Conservation (phyloP, 2,113 vertebrate species). For the Nycticebus coucang region DNA sequence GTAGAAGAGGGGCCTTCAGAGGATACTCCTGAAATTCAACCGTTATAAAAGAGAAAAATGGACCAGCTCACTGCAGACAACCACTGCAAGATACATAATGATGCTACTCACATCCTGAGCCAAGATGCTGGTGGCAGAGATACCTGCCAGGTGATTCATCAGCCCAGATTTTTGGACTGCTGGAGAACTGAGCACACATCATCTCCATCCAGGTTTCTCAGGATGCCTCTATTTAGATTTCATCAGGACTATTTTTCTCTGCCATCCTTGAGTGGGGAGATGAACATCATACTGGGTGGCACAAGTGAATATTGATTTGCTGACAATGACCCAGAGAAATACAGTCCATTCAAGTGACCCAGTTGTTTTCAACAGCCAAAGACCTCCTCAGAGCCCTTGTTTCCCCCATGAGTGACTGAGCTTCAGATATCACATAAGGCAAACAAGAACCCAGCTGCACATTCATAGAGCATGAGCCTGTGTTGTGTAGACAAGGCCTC, state of each 20-base stretch:
- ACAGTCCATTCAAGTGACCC: neutral
- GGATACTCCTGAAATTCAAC: neutral
- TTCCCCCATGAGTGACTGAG: neutral
- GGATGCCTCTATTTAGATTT: neutral
- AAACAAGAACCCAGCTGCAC: neutral
- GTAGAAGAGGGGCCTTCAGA: neutral
- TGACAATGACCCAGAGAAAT: neutral
- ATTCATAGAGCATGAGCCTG: neutral
- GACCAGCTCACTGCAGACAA: neutral
- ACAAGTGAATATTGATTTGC: neutral
- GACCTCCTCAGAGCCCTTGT: neutral
- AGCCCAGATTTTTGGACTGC: neutral
- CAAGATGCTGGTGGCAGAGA: neutral
- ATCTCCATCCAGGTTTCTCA: neutral
- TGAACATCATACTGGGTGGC: no score
- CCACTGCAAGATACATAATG: neutral
- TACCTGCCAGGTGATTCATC: neutral
- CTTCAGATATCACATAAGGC: neutral
- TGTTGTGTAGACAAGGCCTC: neutral
- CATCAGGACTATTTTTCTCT: neutral
- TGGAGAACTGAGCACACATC: rapidly evolving
- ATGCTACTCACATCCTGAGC: neutral
- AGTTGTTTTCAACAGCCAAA: neutral
- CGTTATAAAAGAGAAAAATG: conserved; percentile 38
- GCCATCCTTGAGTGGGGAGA: neutral